Conservation (phyloP, 2,113 vertebrate species). For the Clinocottus analis region DNA sequence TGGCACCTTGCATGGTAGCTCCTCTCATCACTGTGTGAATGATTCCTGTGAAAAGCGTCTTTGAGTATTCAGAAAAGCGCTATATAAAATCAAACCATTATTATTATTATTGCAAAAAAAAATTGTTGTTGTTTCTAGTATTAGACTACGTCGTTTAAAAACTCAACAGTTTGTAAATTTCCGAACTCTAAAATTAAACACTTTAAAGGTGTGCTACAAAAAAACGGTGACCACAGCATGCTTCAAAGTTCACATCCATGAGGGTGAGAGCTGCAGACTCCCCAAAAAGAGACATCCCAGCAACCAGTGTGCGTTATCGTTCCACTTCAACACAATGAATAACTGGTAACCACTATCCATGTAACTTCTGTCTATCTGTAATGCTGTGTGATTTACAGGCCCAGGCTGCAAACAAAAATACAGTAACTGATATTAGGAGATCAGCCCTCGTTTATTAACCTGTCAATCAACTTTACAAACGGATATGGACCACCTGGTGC, state of each 20-base stretch:
- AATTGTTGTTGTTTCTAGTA: not conserved
- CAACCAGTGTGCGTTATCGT: not conserved
- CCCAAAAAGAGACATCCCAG: not conserved
- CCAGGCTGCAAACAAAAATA: not conserved
- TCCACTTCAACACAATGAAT: not conserved
- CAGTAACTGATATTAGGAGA: constrained; percentile 13
- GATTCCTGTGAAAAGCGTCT: too few relatives aligned
- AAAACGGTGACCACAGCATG: not conserved
- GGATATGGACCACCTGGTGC: not conserved
- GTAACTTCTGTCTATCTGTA: not conserved
- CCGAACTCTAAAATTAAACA: not conserved
- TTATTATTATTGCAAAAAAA: not conserved
- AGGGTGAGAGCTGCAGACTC: not conserved
- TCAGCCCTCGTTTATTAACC: constrained; percentile 1
- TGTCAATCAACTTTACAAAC: constrained; percentile 19
- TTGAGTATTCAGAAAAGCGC: too few relatives aligned
- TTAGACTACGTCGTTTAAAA: not conserved
- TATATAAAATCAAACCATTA: too few relatives aligned
- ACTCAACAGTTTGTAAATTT: not conserved
- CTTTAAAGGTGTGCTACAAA: not conserved
- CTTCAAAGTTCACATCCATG: not conserved
- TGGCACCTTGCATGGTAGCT: too few relatives aligned
- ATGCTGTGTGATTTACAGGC: not conserved
- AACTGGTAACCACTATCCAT: not conserved
- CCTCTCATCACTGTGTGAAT: too few relatives aligned